These are phyloP conservation scores for Vireo altiloquus DNA, from an alignment of 2,113 vertebrate genomes.

Conservation along the genomic window DNA sequence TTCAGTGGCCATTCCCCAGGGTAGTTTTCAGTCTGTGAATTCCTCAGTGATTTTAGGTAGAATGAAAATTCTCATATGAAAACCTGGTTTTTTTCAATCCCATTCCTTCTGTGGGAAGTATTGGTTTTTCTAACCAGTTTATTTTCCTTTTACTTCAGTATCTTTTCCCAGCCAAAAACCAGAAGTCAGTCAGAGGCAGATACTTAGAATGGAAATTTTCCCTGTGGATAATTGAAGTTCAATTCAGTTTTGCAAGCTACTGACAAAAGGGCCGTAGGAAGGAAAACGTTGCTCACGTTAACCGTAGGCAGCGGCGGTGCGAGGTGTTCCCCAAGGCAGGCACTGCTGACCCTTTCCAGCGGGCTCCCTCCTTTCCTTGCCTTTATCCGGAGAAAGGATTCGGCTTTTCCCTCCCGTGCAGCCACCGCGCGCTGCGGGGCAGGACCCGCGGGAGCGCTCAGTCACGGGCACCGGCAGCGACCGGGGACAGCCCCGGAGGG, in stretches of 20 bases:
- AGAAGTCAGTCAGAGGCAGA: not conserved
- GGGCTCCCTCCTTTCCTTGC: not conserved
- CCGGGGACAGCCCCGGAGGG: not conserved
- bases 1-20: not conserved
- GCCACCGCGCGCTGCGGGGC: accelerated
- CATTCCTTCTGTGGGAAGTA: not conserved
- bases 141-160: not conserved
- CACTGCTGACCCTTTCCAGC: accelerated
- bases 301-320: accelerated
- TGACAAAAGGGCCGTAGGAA: not conserved
- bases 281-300: accelerated
- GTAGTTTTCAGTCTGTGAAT: not conserved
- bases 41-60: not conserved
- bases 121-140: accelerated
- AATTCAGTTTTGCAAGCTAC: not conserved
- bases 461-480: no score
- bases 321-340: not conserved
- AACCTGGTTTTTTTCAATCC: not conserved
- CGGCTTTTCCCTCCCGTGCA: accelerated
- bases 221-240: not conserved
- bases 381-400: accelerated
- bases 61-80: not conserved
- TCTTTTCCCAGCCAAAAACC: not conserved
- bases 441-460: accelerated
- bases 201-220: not conserved